Conservation (phyloP, 2,113 vertebrate genomes). For the Stomatorhinus ivindoensis region DNA sequence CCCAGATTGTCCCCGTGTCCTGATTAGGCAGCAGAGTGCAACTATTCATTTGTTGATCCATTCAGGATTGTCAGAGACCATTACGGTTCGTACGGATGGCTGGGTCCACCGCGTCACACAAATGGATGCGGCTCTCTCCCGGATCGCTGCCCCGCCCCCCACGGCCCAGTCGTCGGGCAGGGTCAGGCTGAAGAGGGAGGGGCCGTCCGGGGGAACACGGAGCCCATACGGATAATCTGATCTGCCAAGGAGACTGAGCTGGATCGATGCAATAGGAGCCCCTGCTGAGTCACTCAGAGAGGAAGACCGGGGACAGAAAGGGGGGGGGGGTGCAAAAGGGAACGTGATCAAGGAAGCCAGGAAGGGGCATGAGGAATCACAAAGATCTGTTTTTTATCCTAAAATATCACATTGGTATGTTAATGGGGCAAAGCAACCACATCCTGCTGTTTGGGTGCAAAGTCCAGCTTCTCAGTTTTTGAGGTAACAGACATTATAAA, state of each 20-base stretch:
- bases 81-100: background rate
- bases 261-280: constrained; percentile 21
- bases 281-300: constrained; percentile 17
- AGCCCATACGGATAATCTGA: constrained; percentile 1
- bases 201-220: background rate
- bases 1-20: background rate
- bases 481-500: background rate
- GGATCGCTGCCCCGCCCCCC: background rate
- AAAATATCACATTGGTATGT: background rate
- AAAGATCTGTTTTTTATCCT: background rate
- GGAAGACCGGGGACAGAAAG: background rate
- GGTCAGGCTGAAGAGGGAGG: constrained; percentile 11
- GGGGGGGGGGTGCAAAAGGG: background rate
- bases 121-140: background rate
- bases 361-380: background rate
- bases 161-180: background rate
- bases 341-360: background rate
- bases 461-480: background rate
- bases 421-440: background rate
- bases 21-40: background rate
- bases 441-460: background rate
- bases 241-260: constrained; percentile 5
- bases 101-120: background rate
- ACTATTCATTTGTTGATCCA: background rate
- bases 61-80: background rate